These are phyloP conservation scores for Tamandua tetradactyla DNA, from an alignment of 2,797 vertebrate species.

Conservation along the genomic window DNA sequence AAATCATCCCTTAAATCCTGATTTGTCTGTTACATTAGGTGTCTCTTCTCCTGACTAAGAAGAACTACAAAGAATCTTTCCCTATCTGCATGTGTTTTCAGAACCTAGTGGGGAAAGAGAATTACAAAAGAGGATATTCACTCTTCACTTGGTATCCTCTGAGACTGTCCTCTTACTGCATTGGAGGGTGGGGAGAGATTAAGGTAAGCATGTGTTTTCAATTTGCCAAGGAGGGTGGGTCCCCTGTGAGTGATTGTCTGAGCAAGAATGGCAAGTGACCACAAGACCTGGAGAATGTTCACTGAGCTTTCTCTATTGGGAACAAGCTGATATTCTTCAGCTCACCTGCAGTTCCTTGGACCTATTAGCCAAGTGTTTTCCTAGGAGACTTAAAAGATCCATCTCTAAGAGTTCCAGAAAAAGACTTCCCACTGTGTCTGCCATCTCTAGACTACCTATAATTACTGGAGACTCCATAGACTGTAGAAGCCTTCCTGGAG, in stretches of 20 bases:
- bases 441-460: neutral
- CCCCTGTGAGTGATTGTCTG: neutral
- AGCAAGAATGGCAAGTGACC: neutral
- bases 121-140: neutral
- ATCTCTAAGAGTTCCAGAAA: neutral
- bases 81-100: neutral
- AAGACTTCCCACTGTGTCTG: neutral
- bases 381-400: neutral
- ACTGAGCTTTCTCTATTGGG: neutral
- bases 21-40: no score
- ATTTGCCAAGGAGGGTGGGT: neutral
- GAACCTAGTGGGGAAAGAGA: neutral
- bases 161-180: neutral
- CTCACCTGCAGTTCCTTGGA: neutral
- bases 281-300: neutral
- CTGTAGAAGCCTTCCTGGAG: neutral
- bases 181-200: neutral
- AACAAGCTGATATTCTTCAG: neutral
- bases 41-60: no score
- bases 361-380: neutral
- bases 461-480: accelerated
- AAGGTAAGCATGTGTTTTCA: neutral
- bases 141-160: neutral
- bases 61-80: neutral
- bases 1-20: no score